A percentile compares a stretch with the other conserved stretches of the same genome.
These are phyloP conservation scores for Periophthalmus magnuspinnatus DNA, from an alignment of 2,797 vertebrate genomes.

Conservation along the genomic window DNA sequence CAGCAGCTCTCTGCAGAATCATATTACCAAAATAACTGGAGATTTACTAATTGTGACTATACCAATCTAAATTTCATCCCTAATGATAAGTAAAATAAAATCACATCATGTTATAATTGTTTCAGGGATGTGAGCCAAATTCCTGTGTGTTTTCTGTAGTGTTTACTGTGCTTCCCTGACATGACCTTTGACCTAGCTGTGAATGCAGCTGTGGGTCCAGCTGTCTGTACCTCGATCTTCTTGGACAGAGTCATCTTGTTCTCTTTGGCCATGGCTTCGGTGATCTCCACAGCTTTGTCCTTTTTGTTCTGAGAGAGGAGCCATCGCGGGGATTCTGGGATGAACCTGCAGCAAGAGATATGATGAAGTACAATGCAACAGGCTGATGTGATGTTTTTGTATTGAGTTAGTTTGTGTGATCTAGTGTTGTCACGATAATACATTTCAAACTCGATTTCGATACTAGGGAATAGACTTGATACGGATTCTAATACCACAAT, in stretches of 20 bases:
- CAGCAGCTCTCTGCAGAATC: too few relatives aligned
- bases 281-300: constrained; percentile 82
- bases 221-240: constrained; percentile 71
- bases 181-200: not conserved
- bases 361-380: not conserved
- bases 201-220: not conserved
- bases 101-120: not conserved
- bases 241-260: constrained; percentile 82
- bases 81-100: not conserved
- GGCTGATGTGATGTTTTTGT: not conserved
- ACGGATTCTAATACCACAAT: too few relatives aligned
- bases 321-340: constrained; percentile 96
- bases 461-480: too few relatives aligned
- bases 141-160: not conserved
- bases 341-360: constrained; percentile 76
- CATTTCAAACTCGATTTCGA: too few relatives aligned
- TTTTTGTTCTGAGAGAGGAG: constrained; percentile 88
- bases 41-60: not conserved
- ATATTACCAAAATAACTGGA: not conserved
- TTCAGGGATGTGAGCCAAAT: not conserved
- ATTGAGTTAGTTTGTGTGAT: not conserved
- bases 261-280: constrained; percentile 84
- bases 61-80: too few relatives aligned
- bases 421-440: too few relatives aligned
- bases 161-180: not conserved